phyloP scores from a whole-genome alignment of 2,113 vertebrate genomes.

The Hypomesus transpacificus region DNA sequence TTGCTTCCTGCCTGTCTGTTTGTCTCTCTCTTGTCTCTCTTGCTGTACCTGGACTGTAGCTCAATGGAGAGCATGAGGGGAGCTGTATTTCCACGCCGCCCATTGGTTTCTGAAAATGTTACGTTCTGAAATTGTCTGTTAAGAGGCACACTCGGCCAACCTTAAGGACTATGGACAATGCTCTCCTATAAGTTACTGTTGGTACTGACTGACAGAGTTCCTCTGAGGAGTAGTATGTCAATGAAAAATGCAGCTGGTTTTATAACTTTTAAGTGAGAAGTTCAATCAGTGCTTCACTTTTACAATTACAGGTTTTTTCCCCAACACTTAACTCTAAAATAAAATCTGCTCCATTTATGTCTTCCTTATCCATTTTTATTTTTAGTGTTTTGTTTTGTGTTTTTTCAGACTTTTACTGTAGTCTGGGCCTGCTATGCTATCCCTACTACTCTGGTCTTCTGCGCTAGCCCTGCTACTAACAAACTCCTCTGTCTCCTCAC shows the following conservation, averaged over 20 bases:
- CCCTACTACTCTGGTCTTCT: too few species aligned
- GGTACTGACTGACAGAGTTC: too few species aligned
- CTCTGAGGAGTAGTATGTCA: too few species aligned
- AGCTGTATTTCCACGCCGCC: background rate
- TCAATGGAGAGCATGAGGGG: slow-evolving; percentile 24
- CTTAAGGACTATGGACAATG: too few species aligned
- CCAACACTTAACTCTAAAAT: background rate
- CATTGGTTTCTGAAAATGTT: slow-evolving; percentile 47
- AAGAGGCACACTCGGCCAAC: too few species aligned
- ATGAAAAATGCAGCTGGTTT: slow-evolving; percentile 28
- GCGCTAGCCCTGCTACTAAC: too few species aligned
- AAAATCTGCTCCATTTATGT: slow-evolving; percentile 3
- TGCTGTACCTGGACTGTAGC: slow-evolving; percentile 28
- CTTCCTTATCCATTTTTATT: background rate
- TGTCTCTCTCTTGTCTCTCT: background rate
- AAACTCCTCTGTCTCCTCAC: background rate
- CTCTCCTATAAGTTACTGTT: too few species aligned
- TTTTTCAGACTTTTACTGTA: too few species aligned
- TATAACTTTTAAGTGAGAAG: background rate
- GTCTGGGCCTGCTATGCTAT: too few species aligned
- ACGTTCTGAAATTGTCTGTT: slow-evolving; percentile 16
- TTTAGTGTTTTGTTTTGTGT: too few species aligned
- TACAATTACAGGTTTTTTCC: too few species aligned
- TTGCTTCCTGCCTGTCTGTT: slow-evolving; percentile 6
- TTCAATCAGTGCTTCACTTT: slow-evolving; percentile 19